Evolutionary conservation across 2,797 vertebrate genomes (phyloP), one percentile per base, ranked within the genome.

Genomic region (Coregonus sp.): DNA sequence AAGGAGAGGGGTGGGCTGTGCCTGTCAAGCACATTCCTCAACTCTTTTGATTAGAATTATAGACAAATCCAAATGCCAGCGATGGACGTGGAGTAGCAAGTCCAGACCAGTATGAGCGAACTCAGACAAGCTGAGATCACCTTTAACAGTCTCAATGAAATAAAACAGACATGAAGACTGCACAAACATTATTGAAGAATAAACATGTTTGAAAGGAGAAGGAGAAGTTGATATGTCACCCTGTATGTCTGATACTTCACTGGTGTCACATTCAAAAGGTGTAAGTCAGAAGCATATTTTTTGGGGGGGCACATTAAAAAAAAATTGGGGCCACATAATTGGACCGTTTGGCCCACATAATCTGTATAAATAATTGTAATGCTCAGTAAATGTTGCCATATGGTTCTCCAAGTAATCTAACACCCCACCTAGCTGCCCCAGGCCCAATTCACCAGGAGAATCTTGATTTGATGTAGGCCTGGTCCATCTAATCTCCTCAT

Each of bases 21-120:
- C 56, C 74, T 76, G 72, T 84, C 56, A 33, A 40, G 85, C 76
- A 81, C 82, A 86, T 88, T 89, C 81, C 78, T 85, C 80, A 78
- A 78, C 81, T 77, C 81, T 88, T 86, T 86, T 89, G 82, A 92
- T 92, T 90, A 82, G 80, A 78, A 78, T 81, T 70, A 79, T 20
- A 74, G 85, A 88, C 83, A 9, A 47, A 47, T 12, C 40, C 9
- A 86, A 83, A 81, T 81, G 78, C 66, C 77, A 66, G 35, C 65
- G 74, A 82, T 61, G 25, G 77, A 77, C 51, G 6, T 75, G 33
- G 37, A 47, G 35, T 73, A 80, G 80, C 77, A 82, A 84, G 81
- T 78, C 50, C 54, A 76, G 71, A 82, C 72, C 54, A 70, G 73
- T 29, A 1, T 20, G 25, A 82, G 72, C 9, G 9, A 47, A 47